Conservation (phyloP, 2,797 vertebrate genomes). For the Prionace glauca region DNA sequence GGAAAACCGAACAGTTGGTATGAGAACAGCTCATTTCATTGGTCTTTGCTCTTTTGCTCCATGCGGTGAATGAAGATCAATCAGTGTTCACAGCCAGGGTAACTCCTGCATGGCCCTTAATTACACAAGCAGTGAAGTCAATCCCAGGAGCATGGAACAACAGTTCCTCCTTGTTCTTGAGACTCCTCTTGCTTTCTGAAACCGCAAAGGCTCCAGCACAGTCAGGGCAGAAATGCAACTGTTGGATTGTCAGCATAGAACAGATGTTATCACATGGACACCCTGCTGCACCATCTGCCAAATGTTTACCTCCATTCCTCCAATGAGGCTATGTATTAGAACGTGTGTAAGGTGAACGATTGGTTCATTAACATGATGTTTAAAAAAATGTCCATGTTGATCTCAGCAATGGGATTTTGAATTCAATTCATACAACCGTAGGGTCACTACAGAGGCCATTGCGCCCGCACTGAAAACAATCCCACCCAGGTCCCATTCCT, state of each 20-base stretch:
- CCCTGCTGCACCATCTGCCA: background rate
- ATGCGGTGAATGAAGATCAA: background rate
- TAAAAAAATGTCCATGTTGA: background rate
- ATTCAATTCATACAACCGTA: too few relatives aligned
- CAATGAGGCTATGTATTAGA: background rate
- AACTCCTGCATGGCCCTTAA: background rate
- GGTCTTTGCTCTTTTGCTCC: background rate
- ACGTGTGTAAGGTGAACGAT: background rate
- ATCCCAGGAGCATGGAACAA: too few relatives aligned
- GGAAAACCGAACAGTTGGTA: background rate
- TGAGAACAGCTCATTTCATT: too few relatives aligned
- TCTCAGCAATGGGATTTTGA: background rate
- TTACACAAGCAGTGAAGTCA: background rate
- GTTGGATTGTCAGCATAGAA: background rate
- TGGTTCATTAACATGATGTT: background rate
- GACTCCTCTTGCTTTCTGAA: too few relatives aligned
- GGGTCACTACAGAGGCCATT: too few relatives aligned
- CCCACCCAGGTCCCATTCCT: too few relatives aligned
- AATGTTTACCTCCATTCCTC: background rate
- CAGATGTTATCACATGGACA: background rate
- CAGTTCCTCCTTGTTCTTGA: too few relatives aligned
- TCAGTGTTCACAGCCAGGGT: background rate
- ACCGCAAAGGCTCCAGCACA: background rate
- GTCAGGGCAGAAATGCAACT: background rate
- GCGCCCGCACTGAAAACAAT: too few relatives aligned